Conservation (phyloP, 2,797 vertebrate species). For the Coreius guichenoti region DNA sequence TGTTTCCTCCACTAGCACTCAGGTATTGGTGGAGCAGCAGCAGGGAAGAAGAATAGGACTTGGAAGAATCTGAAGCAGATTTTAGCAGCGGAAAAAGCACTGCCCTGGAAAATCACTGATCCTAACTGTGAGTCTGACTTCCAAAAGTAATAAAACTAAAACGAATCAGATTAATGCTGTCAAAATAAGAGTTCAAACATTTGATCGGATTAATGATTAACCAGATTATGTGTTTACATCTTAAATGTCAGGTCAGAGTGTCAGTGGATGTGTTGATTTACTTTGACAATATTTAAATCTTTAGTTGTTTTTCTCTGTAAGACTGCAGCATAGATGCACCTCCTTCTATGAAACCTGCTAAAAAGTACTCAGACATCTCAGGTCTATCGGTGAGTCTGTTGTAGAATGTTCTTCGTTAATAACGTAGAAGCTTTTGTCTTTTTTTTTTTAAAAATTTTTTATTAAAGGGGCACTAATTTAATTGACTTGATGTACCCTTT, state of each 20-base stretch:
- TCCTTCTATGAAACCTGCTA: slow-evolving; percentile 93
- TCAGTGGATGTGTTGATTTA: not conserved
- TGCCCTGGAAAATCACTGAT: slow-evolving; percentile 95
- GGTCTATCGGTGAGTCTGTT: slow-evolving; percentile 88
- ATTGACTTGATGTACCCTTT: not conserved
- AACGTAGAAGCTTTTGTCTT: not conserved
- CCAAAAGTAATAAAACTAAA: not conserved
- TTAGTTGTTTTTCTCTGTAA: slow-evolving; percentile 64
- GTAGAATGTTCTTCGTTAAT: not conserved
- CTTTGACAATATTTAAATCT: not conserved
- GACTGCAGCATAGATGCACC: slow-evolving; percentile 95
- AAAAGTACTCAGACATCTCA: slow-evolving; percentile 98
- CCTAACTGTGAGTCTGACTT: slow-evolving; percentile 88
- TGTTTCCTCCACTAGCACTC: slow-evolving; percentile 83
- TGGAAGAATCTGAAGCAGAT: slow-evolving; percentile 99
- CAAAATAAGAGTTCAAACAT: not conserved
- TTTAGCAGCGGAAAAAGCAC: slow-evolving; percentile 90
- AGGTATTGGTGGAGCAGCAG: slow-evolving; percentile 93
- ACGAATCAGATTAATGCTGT: not conserved
- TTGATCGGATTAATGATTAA: not conserved
- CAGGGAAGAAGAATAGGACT: slow-evolving; percentile 97
- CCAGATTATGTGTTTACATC: too few species aligned
- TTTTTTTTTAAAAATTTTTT: too few species aligned
- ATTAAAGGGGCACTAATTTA: not conserved
- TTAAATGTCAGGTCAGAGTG: not conserved